Base-by-base conservation (phyloP, 2,113 vertebrate genomes). In the Dicentrarchus labrax region DNA sequence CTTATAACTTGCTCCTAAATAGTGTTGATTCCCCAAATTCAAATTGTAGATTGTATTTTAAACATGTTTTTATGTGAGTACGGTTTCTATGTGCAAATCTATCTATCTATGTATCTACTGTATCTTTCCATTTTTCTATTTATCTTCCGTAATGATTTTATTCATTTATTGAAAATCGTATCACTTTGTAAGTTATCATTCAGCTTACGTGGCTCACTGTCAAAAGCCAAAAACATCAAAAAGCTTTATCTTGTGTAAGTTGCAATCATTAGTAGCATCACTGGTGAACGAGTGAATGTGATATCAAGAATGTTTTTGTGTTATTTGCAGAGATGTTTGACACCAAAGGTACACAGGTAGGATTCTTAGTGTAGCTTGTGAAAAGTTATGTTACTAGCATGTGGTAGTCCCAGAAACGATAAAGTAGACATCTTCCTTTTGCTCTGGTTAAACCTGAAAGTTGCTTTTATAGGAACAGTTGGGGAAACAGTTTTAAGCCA, bases 41-140 rank as follows among this genome's bases (percentile, higher is more conserved):
- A 17, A 22, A 43, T 36, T 17, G 21, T 50, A 61, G 3, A 36
- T 62, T 30, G 39, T 64, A 51, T 51, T 8, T 21, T 53, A 30
- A 30, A 41, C n/a, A 15, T 16, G 19, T 77, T 22, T 68, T 43
- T 9, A 5, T n/a, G 19, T 22, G n/a, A 43, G 36, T 24, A 71
- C 30, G 56, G 7, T 24, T 1, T 65, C 4, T 59, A 12, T 19
- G 16, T 79, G 19, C 41, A 54, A 53, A 39, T 48, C n/a, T 50
- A n/a, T 48, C n/a, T 50, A n/a, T 64, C 39, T 84, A 21, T 62
- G 21, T 50, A 30, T 80, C 53, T 64, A 13, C 41, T 62, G 19
- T 68, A 38, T 69, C 68, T 38, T 45, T 76, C 71, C 41, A 48
- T 45, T 19, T 24, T 48, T 54, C 22, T 38, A 22, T 73, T 45